phyloP scores from a whole-genome alignment of 2,888 invertebrate species.

The Rhamnusium bicolor region DNA sequence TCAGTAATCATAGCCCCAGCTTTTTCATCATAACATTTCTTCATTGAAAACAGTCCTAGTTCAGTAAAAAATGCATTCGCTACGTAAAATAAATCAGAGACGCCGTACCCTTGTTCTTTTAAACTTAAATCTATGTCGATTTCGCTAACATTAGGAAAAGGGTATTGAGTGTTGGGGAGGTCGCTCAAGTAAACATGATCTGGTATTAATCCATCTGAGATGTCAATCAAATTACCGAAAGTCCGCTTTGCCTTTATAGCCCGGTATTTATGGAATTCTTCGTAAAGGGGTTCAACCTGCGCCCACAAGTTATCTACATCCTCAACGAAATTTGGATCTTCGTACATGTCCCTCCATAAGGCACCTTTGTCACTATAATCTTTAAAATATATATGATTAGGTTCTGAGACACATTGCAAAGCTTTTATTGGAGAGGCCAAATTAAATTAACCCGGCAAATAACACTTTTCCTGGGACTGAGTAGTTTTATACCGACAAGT shows the following conservation, averaged over 20 bases:
- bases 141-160: constrained; percentile 69
- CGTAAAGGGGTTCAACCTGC: constrained; percentile 78
- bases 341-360: constrained; percentile 72
- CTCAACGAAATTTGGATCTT: constrained; percentile 69
- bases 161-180: constrained; percentile 71
- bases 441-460: too few relatives aligned
- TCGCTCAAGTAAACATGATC: constrained; percentile 80
- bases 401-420: too few relatives aligned
- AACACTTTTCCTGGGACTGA: too few relatives aligned
- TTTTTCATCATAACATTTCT: constrained; percentile 73
- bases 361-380: constrained; percentile 72
- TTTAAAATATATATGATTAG: constrained; percentile 49
- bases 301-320: constrained; percentile 71
- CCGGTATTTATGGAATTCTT: constrained; percentile 78
- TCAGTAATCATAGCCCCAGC: constrained; percentile 74
- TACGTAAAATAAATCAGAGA: constrained; percentile 72
- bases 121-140: constrained; percentile 74
- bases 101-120: constrained; percentile 64
- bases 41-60: constrained; percentile 75
- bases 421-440: too few relatives aligned
- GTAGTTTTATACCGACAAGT: too few relatives aligned
- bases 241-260: constrained; percentile 72
- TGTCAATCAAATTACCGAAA: constrained; percentile 72
- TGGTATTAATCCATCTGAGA: constrained; percentile 75
- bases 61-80: constrained; percentile 78